These are phyloP conservation scores for Lumbricus terrestris DNA, from an alignment of 2,888 invertebrate genomes.

Conservation along the genomic window DNA sequence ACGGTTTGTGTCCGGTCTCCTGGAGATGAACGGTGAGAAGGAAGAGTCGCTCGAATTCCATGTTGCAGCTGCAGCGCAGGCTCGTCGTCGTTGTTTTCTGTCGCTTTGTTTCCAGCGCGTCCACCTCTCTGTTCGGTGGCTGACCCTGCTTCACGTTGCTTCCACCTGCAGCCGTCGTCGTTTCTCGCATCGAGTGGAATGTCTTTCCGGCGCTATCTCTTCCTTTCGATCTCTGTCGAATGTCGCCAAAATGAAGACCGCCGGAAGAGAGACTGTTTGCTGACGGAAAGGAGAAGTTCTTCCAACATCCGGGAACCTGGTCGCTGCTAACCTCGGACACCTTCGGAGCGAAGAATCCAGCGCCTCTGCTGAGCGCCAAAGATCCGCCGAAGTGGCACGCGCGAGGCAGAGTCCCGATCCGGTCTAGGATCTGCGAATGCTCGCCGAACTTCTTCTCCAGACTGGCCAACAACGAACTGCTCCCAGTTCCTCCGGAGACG, in stretches of 20 bases:
- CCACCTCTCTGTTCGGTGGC: not conserved
- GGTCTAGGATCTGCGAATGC: constrained; percentile 34
- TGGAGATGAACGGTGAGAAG: constrained; percentile 58
- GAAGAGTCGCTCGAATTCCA: constrained; percentile 48
- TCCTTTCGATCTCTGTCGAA: not conserved
- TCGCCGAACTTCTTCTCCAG: constrained; percentile 40
- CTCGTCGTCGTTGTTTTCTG: constrained; percentile 23
- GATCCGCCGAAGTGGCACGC: not conserved
- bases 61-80: constrained; percentile 30
- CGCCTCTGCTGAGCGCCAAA: not conserved
- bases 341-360: not conserved
- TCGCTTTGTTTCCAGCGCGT: too few relatives aligned
- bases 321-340: not conserved
- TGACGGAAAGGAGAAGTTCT: not conserved
- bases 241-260: not conserved
- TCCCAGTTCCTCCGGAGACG: not conserved
- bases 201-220: not conserved
- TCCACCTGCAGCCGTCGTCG: not conserved
- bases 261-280: not conserved
- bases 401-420: constrained; percentile 17
- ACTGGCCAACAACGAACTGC: constrained; percentile 30
- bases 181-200: constrained; percentile 11
- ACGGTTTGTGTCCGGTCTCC: constrained; percentile 91
- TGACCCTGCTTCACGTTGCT: not conserved
- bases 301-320: not conserved